Base-by-base conservation (phyloP, 2,888 invertebrate species). In the Prosapia bicincta region DNA sequence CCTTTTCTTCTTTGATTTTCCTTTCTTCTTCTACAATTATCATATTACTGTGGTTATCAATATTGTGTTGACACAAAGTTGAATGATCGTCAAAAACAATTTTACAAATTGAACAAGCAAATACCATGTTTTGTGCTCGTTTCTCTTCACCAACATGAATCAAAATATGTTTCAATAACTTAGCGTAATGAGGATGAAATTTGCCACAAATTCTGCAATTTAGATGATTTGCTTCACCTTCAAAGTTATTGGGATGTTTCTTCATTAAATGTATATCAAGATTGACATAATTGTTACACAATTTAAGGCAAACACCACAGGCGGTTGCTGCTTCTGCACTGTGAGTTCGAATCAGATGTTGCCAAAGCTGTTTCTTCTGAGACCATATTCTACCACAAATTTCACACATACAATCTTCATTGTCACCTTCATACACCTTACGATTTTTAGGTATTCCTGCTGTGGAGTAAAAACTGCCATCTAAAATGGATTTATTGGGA, bases 361-460 rank as follows among this genome's bases (percentile, higher is more conserved):
- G 89, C 89, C 89, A 89, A 0, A 89, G 83, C 79, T 89, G 89
- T 79, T 89, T 88, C 79, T 88, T 88, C 0, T 88, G 88, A 0
- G 89, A 88, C 89, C 89, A 89, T 10, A 86, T 87, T 81, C 89
- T 89, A 6, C 86, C 85, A 79, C 89, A 89, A n/a, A 89, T 87
- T 79, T 88, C 88, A 79, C 89, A 87, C 25, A 83, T 81, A 5
- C 85, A 84, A 0, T 86, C 85, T 71, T 84, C 84, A 76, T 85
- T 84, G 69, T 86, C 85, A 32, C 79, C 78, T 20, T 76, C 76
- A 75, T 80, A 80, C 0, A 79, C 80, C 68, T 78, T 77, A 6
- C 79, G 71, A 65, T 82, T 73, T 13, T 20, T 43, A 25, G 25
- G 26, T n/a, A 54, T 24, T 13, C n/a, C 26, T 1, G 20, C 26